These are phyloP conservation scores for Metacarcinus magister DNA, from an alignment of 2,888 invertebrate species.

Conservation along the genomic window DNA sequence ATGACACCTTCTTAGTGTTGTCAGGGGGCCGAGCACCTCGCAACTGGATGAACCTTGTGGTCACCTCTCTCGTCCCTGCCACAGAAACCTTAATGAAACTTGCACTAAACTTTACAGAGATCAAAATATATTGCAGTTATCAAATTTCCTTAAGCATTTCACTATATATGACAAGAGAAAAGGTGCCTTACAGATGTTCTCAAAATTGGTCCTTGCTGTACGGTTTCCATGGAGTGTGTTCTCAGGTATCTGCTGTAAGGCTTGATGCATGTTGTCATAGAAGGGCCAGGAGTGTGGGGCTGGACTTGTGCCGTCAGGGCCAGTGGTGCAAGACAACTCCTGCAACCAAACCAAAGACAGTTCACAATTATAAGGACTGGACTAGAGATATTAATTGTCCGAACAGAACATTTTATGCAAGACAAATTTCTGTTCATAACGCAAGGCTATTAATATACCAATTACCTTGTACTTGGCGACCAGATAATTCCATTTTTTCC, in stretches of 20 bases:
- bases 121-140: not conserved
- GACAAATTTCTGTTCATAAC: no score
- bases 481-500: slow-evolving; percentile 82
- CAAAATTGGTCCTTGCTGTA: slow-evolving; percentile 74
- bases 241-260: slow-evolving; percentile 79
- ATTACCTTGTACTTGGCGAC: slow-evolving; percentile 82
- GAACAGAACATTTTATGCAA: not conserved
- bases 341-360: not conserved
- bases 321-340: slow-evolving; percentile 80
- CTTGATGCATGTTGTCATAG: slow-evolving; percentile 80
- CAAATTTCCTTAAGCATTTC: not conserved
- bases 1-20: slow-evolving; percentile 75
- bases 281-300: slow-evolving; percentile 82
- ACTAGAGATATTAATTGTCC: not conserved
- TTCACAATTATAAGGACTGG: not conserved
- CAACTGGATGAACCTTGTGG: slow-evolving; percentile 80
- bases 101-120: not conserved
- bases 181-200: slow-evolving; percentile 75
- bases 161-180: not conserved
- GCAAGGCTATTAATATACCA: no score
- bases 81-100: not conserved
- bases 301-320: slow-evolving; percentile 78
- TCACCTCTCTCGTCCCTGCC: slow-evolving; percentile 80
- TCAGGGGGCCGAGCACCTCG: slow-evolving; percentile 75
- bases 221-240: slow-evolving; percentile 71